phyloP scores from a whole-genome alignment of 2,113 vertebrate genomes.

The Thalassoma bifasciatum region DNA sequence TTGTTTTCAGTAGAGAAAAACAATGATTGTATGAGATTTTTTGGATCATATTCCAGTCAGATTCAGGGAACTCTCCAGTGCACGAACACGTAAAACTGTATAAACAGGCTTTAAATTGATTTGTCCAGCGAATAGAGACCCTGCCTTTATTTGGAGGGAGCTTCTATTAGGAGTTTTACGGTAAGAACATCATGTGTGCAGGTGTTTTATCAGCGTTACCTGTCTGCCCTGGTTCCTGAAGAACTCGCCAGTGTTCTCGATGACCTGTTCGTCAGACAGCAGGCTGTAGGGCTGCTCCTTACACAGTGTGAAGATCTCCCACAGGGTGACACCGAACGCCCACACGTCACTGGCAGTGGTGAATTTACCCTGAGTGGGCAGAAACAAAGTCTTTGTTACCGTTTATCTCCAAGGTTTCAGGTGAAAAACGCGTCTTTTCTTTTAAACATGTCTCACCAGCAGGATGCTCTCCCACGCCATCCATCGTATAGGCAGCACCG shows the following conservation, averaged over 20 bases:
- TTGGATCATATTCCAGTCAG: too few relatives aligned
- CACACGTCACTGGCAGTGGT: conserved; percentile 89
- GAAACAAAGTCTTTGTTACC: not conserved
- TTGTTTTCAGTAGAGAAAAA: too few relatives aligned
- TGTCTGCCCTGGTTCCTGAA: conserved; percentile 90
- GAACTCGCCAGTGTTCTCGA: conserved; percentile 90
- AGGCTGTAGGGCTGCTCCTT: conserved; percentile 90
- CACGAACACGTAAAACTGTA: too few relatives aligned
- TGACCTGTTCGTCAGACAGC: conserved; percentile 89
- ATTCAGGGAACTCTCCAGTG: too few relatives aligned
- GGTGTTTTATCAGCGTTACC: conserved; percentile 65
- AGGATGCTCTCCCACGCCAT: conserved; percentile 92
- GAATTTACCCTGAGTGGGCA: conserved; percentile 85
- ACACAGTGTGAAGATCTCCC: conserved; percentile 90
- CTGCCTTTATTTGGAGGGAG: too few relatives aligned
- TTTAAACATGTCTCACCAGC: conserved; percentile 74
- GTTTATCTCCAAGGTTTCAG: too few relatives aligned
- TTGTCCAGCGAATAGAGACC: too few relatives aligned
- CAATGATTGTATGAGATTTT: too few relatives aligned
- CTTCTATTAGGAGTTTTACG: too few relatives aligned
- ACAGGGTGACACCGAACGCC: conserved; percentile 89
- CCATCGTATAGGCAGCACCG: conserved; percentile 89
- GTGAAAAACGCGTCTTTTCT: too few relatives aligned
- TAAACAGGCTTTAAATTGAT: too few relatives aligned
- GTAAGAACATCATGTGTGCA: too few relatives aligned